phyloP scores from a whole-genome alignment of 2,113 vertebrate species.

The Corythaeola cristata region DNA sequence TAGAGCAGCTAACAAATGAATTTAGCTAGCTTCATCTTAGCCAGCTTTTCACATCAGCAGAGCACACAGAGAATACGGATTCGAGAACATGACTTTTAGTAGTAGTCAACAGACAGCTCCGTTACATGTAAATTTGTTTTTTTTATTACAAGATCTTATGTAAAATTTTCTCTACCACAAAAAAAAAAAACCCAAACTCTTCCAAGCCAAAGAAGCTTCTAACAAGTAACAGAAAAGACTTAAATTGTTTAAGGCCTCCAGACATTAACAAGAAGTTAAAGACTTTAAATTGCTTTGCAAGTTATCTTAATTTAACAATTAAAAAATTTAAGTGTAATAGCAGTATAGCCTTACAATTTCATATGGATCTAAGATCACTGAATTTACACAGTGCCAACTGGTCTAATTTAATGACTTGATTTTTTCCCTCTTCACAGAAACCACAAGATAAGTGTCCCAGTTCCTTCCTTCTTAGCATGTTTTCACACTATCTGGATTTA shows the following conservation, averaged over 20 bases:
- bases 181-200: not conserved
- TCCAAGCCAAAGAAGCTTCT: not conserved
- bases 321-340: not conserved
- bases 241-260: not conserved
- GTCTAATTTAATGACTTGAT: not conserved
- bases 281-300: not conserved
- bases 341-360: not conserved
- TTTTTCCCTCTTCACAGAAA: not conserved
- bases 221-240: not conserved
- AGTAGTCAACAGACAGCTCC: not conserved
- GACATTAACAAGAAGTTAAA: not conserved
- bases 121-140: not conserved
- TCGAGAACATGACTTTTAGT: accelerated
- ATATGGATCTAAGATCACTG: not conserved
- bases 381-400: not conserved
- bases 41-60: not conserved
- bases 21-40: not conserved
- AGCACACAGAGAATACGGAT: not conserved
- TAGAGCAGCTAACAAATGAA: not conserved
- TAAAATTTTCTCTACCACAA: not conserved
- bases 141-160: not conserved
- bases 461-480: not conserved
- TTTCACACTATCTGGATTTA: not conserved
- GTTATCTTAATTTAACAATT: not conserved
- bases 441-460: not conserved